These are phyloP conservation scores for Otolemur crassicaudatus DNA, from an alignment of 2,797 vertebrate genomes.

Conservation along the genomic window DNA sequence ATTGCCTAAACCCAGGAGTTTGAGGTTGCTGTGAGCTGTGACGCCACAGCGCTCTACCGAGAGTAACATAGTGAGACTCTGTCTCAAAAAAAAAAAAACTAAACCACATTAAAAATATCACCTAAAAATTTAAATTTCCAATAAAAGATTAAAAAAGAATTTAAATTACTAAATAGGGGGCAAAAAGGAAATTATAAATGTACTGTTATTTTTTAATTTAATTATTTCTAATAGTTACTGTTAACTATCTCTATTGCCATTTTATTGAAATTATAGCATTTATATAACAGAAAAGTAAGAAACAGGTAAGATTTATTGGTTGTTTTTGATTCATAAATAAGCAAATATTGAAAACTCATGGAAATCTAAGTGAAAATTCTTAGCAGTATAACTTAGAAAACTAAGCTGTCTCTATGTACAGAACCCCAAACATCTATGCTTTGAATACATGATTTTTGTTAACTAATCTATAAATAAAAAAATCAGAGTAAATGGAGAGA, in stretches of 20 bases:
- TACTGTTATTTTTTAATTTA: not conserved
- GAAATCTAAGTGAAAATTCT: not conserved
- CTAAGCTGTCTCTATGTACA: not conserved
- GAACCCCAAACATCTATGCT: not conserved
- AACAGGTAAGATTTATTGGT: not conserved
- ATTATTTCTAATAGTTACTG: not conserved
- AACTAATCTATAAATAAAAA: not conserved
- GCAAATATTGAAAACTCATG: not conserved
- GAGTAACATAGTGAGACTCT: no score
- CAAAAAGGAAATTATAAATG: not conserved
- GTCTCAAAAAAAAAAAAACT: no score
- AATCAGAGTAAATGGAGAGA: not conserved
- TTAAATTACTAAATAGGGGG: not conserved
- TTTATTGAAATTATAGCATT: not conserved
- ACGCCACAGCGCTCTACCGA: no score
- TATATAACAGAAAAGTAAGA: constrained; percentile 3
- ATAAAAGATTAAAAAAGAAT: not conserved
- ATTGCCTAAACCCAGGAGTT: no score
- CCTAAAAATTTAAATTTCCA: not conserved
- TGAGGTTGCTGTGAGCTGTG: no score
- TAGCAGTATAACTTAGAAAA: not conserved
- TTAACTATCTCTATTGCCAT: not conserved
- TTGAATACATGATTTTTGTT: not conserved
- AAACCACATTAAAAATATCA: not conserved
- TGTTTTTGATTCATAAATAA: constrained; percentile 43